Evolutionary conservation across 2,113 vertebrate species (phyloP).

Genomic region (Triplophysa dalaica): DNA sequence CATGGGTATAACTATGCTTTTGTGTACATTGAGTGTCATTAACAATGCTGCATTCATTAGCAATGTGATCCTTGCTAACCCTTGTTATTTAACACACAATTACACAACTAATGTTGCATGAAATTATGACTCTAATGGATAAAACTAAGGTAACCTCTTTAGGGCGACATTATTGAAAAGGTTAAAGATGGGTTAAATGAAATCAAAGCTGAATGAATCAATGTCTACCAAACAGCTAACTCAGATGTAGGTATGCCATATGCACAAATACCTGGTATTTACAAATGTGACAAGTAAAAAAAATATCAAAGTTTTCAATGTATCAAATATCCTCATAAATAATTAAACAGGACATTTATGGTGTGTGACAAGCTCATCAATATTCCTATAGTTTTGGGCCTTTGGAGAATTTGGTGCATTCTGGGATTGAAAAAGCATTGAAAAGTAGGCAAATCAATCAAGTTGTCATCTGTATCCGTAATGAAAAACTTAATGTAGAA

Average conservation of each 20-base stretch:
- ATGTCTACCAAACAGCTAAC: not conserved
- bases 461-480: not conserved
- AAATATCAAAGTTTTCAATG: too few species aligned
- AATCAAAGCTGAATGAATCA: constrained; percentile 16
- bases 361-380: too few species aligned
- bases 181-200: constrained; percentile 36
- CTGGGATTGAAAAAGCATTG: not conserved
- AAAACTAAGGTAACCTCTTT: constrained; percentile 59
- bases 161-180: constrained; percentile 55
- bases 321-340: too few species aligned
- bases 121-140: constrained; percentile 72
- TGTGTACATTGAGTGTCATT: constrained; percentile 62
- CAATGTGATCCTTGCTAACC: constrained; percentile 57
- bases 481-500: not conserved
- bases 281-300: too few species aligned
- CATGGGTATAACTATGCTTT: constrained; percentile 3
- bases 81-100: constrained; percentile 75
- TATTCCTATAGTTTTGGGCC: not conserved
- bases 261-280: too few species aligned
- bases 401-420: not conserved
- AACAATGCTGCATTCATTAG: constrained; percentile 67
- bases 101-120: constrained; percentile 75
- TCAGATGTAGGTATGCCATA: too few species aligned
- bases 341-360: too few species aligned
- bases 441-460: not conserved